Evolutionary conservation across 2,113 vertebrate genomes (phyloP).

Genomic region (Sprattus sprattus): DNA sequence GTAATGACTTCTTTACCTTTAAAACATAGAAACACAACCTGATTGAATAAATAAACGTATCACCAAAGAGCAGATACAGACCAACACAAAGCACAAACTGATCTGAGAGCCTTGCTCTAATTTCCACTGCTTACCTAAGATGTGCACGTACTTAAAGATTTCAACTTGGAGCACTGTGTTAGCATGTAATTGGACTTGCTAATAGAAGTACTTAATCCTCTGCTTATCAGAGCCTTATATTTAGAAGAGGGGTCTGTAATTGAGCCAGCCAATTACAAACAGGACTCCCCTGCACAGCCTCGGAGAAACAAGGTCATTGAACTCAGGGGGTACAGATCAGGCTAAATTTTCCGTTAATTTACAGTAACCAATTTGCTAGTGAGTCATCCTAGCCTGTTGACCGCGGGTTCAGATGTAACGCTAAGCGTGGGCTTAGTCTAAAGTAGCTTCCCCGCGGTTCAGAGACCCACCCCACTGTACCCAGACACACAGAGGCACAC

Average conservation of each 20-base stretch:
- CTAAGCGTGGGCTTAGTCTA: slow-evolving; percentile 68
- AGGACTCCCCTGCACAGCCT: slow-evolving; percentile 78
- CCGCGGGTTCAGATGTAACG: slow-evolving; percentile 73
- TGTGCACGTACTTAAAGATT: slow-evolving; percentile 93
- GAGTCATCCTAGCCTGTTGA: slow-evolving; percentile 78
- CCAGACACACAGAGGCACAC: slow-evolving; percentile 66
- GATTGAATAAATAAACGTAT: not conserved
- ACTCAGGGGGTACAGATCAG: slow-evolving; percentile 75
- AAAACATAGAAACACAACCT: not conserved
- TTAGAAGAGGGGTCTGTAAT: slow-evolving; percentile 78
- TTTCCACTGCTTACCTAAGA: slow-evolving; percentile 85
- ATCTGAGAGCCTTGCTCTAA: slow-evolving; percentile 65
- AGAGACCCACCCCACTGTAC: slow-evolving; percentile 72
- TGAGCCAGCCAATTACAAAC: slow-evolving; percentile 85
- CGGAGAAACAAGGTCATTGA: slow-evolving; percentile 82
- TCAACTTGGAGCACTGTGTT: slow-evolving; percentile 86
- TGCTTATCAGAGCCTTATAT: slow-evolving; percentile 90
- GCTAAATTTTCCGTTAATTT: slow-evolving; percentile 87
- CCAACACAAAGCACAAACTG: slow-evolving; percentile 53
- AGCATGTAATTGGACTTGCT: slow-evolving; percentile 86
- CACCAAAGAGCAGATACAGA: not conserved
- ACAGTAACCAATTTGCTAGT: slow-evolving; percentile 78
- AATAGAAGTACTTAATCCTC: slow-evolving; percentile 79
- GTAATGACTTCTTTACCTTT: slow-evolving; percentile 11
- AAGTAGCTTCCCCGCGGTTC: slow-evolving; percentile 65